These are phyloP conservation scores for Semotilus atromaculatus DNA, from an alignment of 2,797 vertebrate genomes.

Conservation along the genomic window DNA sequence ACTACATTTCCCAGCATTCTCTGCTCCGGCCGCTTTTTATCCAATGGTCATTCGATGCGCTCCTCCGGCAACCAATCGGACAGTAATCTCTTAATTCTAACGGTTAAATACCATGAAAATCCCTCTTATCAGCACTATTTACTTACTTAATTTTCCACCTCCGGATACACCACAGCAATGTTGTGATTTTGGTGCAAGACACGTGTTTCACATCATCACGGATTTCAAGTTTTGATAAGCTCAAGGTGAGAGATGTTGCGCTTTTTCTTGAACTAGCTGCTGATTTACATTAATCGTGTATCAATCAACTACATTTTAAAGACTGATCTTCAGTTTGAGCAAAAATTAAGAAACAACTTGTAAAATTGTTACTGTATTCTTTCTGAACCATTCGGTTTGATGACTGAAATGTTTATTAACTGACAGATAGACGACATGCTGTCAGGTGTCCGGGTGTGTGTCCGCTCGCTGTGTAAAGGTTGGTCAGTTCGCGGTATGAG, in stretches of 20 bases:
- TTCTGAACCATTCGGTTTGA: not conserved
- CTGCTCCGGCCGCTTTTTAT: constrained; percentile 54
- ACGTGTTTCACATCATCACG: constrained; percentile 24
- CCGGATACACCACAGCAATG: constrained; percentile 37
- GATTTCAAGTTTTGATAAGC: constrained; percentile 15
- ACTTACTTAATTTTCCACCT: constrained; percentile 43
- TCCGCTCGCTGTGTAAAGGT: constrained; percentile 61
- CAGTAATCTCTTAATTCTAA: constrained; percentile 65
- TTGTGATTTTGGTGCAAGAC: constrained; percentile 43
- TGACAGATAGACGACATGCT: constrained; percentile 68
- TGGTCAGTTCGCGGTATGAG: constrained; percentile 57
- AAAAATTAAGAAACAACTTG: not conserved
- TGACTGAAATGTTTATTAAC: constrained; percentile 5
- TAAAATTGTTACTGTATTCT: not conserved
- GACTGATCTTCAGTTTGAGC: not conserved
- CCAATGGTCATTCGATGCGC: constrained; percentile 64
- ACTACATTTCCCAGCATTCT: constrained; percentile 70
- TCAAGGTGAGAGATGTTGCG: constrained; percentile 9
- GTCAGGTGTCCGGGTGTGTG: constrained; percentile 58
- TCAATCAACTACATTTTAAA: not conserved
- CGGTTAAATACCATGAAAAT: constrained; percentile 61
- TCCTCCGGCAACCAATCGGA: constrained; percentile 55
- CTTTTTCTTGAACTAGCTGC: not conserved
- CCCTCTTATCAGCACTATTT: constrained; percentile 45
- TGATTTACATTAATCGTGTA: not conserved